Base-by-base conservation (phyloP, 2,888 invertebrate genomes). In the Hymenopus coronatus region DNA sequence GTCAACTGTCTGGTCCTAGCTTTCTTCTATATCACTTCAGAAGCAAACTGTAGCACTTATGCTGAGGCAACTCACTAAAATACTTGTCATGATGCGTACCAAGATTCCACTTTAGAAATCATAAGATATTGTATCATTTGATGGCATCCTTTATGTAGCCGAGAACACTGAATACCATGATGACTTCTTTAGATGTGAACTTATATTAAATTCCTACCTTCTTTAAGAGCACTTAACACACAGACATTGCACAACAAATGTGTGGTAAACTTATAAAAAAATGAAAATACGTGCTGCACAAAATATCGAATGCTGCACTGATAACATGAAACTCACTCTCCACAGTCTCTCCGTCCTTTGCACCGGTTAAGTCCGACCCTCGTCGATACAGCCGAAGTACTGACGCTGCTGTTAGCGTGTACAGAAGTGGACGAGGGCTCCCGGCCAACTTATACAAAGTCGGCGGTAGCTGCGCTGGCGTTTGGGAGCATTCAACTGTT, bases 301-400 rank as follows among this genome's bases (percentile, higher is more conserved):
- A 54, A 54, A 54, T 54, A 2, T 15, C 15, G 54, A 2, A 20
- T 20, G 3, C 54, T 54, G 14, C 54, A 54, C 54, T 54, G 14
- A 54, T 54, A 54, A 54, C 54, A 85, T 27, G 40, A 40, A 81
- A 87, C 87, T 87, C 87, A 86, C 86, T 86, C 33, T 87, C 87
- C 82, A 70, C 54, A 70, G 25, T 70, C 54, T 87, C 82, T 87
- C 82, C 33, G 82, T 82, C 82, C 82, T 81, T 33, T 33, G 87
- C 81, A 82, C 87, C 87, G 87, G 82, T 87, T 70, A 87, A 12
- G 87, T 87, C 87, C 40, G 82, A 87, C 82, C 87, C 82, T 87
- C 82, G 82, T 82, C 87, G 87, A 33, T 87, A 87, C 87, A 87
- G 87, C 82, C 82, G 82, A 82, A 82, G 82, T 40, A 87, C 87